These are phyloP conservation scores for Amphilophus citrinellus DNA, from an alignment of 2,113 vertebrate species.

Conservation along the genomic window DNA sequence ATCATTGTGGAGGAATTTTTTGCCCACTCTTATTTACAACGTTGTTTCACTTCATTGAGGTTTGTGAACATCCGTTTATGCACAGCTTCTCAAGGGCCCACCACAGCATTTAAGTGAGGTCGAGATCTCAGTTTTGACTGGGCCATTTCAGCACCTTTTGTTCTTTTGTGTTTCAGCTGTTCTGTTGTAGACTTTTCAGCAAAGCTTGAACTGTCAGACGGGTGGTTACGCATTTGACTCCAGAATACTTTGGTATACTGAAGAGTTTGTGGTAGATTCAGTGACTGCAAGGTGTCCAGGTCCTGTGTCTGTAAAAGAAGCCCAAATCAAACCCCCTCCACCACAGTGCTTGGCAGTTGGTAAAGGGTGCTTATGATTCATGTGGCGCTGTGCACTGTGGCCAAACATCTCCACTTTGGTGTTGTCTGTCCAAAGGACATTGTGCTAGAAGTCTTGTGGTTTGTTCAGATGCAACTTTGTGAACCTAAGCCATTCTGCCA, in stretches of 20 bases:
- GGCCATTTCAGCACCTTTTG: background rate
- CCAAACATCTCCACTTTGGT: background rate
- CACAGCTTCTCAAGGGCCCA: background rate
- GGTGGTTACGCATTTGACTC: background rate
- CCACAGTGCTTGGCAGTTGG: background rate
- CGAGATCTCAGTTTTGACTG: background rate
- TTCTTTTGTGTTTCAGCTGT: background rate
- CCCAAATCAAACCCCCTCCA: background rate
- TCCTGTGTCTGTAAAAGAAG: background rate
- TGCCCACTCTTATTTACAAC: background rate
- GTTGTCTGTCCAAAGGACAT: background rate
- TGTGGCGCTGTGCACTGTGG: background rate
- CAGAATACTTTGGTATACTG: background rate
- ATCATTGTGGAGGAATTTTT: background rate
- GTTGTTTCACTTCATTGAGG: background rate
- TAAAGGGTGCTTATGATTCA: background rate
- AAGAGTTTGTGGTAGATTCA: background rate
- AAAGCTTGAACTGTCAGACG: background rate
- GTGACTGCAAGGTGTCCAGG: background rate
- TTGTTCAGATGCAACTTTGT: no score
- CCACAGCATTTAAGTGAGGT: background rate
- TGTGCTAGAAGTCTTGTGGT: background rate
- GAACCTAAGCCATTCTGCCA: background rate
- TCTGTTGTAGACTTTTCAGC: background rate
- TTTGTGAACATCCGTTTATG: background rate